Percentiles rank a stretch among this genome's conserved stretches.
These are phyloP conservation scores for Laterallus jamaicensis DNA, from an alignment of 2,113 vertebrate species.

Conservation along the genomic window DNA sequence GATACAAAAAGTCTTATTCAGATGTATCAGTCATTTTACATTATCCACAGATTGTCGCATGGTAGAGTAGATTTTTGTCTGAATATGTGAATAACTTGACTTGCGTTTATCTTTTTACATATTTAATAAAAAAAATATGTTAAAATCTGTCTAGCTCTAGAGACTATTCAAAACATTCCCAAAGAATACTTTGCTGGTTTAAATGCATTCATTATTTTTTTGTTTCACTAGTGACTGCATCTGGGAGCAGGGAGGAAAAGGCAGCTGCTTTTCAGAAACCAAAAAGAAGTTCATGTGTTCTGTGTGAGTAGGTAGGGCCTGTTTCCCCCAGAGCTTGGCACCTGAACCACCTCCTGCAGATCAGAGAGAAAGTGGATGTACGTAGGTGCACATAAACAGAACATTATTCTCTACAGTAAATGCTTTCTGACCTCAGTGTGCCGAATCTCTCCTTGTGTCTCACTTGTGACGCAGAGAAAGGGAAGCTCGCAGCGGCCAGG, in stretches of 20 bases:
- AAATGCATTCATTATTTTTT: not conserved
- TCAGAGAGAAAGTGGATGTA: not conserved
- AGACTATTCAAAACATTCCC: constrained; percentile 48
- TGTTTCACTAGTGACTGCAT: not conserved
- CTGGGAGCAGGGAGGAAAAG: not conserved
- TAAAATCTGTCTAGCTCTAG: constrained; percentile 72
- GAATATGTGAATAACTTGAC: constrained; percentile 97
- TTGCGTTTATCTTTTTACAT: constrained; percentile 98
- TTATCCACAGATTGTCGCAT: constrained; percentile 94
- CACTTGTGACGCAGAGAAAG: not conserved
- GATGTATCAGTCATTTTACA: constrained; percentile 89
- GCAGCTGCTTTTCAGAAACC: not conserved
- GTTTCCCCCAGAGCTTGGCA: not conserved
- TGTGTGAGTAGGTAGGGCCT: not conserved
- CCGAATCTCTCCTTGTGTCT: not conserved
- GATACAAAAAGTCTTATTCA: constrained; percentile 86
- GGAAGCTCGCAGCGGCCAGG: not conserved
- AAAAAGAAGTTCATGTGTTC: not conserved
- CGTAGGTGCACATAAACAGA: not conserved
- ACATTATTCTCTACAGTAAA: not conserved
- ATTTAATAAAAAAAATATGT: constrained; percentile 97
- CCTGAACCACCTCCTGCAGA: not conserved
- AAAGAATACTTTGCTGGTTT: not conserved
- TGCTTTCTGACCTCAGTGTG: not conserved
- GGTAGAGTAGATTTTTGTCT: constrained; percentile 92